These are phyloP conservation scores for Junonia oenone DNA, from an alignment of 2,888 invertebrate genomes.

Conservation along the genomic window DNA sequence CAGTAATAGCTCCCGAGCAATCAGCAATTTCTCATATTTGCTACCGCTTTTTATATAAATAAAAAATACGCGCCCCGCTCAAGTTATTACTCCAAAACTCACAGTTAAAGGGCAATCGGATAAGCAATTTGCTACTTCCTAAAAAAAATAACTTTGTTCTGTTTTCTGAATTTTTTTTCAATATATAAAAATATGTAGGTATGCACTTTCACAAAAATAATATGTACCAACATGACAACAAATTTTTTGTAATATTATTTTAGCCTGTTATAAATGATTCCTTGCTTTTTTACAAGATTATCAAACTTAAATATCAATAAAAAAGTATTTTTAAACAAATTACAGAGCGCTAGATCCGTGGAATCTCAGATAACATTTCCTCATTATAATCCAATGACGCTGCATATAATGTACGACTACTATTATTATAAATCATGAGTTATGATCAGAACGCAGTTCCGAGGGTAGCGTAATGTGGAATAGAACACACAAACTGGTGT, in stretches of 20 bases:
- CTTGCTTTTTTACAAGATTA: not conserved
- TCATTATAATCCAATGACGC: conserved; percentile 70
- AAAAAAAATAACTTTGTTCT: too few relatives aligned
- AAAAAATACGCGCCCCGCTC: conserved; percentile 49
- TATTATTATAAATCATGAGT: conserved; percentile 70
- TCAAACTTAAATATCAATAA: conserved; percentile 12
- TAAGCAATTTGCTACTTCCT: not conserved
- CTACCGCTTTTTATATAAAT: conserved; percentile 61
- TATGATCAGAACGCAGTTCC: conserved; percentile 51
- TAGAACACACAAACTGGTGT: conserved; percentile 42
- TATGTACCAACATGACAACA: too few relatives aligned
- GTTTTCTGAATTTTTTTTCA: too few relatives aligned
- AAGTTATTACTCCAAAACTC: conserved; percentile 24
- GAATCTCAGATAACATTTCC: conserved; percentile 49
- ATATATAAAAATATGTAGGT: too few relatives aligned
- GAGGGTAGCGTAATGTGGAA: conserved; percentile 43
- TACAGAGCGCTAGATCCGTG: conserved; percentile 53
- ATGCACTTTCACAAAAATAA: too few relatives aligned
- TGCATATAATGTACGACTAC: conserved; percentile 55
- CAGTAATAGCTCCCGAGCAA: conserved; percentile 71
- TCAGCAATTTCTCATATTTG: conserved; percentile 77
- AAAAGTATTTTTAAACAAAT: conserved; percentile 48
- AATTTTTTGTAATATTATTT: too few relatives aligned
- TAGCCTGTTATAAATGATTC: not conserved
- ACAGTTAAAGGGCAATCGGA: not conserved